These are phyloP conservation scores for Dasyornis broadbenti DNA, from an alignment of 2,113 vertebrate species.

Conservation along the genomic window DNA sequence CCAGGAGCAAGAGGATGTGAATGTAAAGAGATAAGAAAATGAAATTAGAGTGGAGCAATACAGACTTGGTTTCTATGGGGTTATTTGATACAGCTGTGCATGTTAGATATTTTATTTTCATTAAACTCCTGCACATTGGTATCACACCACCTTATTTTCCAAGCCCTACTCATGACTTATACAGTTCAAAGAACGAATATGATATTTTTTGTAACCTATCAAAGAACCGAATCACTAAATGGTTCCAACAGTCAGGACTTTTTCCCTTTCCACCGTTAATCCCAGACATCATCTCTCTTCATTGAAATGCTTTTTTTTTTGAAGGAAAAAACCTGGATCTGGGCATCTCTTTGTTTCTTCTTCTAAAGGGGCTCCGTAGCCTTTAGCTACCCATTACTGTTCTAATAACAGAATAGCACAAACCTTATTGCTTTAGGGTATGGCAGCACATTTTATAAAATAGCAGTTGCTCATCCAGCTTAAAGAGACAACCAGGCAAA, in stretches of 20 bases:
- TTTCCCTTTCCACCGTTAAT: not conserved
- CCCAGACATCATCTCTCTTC: not conserved
- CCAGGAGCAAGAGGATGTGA: not conserved
- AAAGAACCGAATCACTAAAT: not conserved
- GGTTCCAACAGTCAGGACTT: not conserved
- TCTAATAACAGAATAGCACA: not conserved
- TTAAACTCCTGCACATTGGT: not conserved
- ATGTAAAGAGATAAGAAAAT: not conserved
- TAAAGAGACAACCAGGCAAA: not conserved
- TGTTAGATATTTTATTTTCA: not conserved
- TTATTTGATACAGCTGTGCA: not conserved
- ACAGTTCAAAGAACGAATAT: not conserved
- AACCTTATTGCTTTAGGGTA: not conserved
- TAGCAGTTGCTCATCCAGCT: not conserved
- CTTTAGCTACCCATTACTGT: not conserved
- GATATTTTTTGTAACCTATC: not conserved
- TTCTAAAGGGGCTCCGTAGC: not conserved
- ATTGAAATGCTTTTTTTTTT: not conserved
- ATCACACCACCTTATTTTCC: not conserved
- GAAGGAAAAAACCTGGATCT: not conserved
- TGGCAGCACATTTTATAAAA: not conserved
- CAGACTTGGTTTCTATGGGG: not conserved
- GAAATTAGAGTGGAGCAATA: not conserved
- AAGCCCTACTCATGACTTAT: not conserved
- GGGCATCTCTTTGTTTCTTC: not conserved